These are phyloP conservation scores for Probaryconus sp. DNA, from an alignment of 1,140 invertebrate species.

Conservation along the genomic window DNA sequence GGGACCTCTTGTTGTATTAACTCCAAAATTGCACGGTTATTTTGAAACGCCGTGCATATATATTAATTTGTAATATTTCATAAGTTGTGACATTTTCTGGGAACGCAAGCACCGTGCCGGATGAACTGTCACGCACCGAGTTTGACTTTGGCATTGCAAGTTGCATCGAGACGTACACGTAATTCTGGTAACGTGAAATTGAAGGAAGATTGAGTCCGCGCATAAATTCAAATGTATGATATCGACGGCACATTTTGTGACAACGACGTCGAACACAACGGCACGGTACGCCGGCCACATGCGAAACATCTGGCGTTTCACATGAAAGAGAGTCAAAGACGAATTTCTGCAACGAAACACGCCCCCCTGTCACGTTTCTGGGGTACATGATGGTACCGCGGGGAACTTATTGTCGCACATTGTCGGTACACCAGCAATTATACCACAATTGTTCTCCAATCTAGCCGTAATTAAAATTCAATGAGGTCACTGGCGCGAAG, in stretches of 20 bases:
- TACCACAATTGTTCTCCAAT: conserved; percentile 72
- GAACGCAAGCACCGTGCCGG: too few species aligned
- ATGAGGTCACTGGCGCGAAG: conserved; percentile 71
- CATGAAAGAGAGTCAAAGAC: conserved; percentile 75
- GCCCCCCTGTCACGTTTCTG: conserved; percentile 76
- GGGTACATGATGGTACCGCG: conserved; percentile 64
- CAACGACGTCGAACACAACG: conserved; percentile 59
- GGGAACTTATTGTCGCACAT: conserved; percentile 73
- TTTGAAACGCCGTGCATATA: too few species aligned
- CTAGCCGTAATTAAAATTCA: conserved; percentile 71
- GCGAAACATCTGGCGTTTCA: conserved; percentile 78
- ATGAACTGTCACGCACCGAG: too few species aligned
- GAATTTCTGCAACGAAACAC: conserved; percentile 75
- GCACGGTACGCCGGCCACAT: conserved; percentile 71
- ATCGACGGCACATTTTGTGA: conserved; percentile 57
- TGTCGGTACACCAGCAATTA: conserved; percentile 72
- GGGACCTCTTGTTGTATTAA: too few species aligned
- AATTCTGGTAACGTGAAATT: too few species aligned
- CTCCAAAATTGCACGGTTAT: too few species aligned
- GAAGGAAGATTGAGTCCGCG: conserved; percentile 24
- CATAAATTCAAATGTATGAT: conserved; percentile 37
- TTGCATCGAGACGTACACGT: background rate
- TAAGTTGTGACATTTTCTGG: too few species aligned
- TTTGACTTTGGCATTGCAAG: too few species aligned
- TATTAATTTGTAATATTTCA: too few species aligned